phyloP scores from a whole-genome alignment of 53 echinoderm and acorn worm species.

The Temnopleurus reevesii region DNA sequence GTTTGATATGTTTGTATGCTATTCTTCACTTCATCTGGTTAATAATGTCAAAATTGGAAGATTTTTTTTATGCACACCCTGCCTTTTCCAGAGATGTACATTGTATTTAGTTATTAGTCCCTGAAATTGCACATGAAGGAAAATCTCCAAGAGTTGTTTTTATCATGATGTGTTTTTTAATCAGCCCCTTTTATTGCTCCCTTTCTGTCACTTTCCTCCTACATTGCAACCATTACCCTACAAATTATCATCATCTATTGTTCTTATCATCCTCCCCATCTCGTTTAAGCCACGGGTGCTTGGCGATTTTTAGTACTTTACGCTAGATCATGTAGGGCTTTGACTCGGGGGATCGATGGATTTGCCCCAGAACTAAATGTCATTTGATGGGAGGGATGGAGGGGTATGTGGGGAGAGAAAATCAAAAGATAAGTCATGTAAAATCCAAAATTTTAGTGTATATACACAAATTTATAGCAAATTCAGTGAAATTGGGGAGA shows the following conservation, averaged over 20 bases:
- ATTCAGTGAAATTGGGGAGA: not conserved
- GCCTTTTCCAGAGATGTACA: no score
- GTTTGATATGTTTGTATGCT: no score
- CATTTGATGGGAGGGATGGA: conserved; percentile 15
- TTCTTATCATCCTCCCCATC: conserved; percentile 5
- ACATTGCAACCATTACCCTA: conserved; percentile 28
- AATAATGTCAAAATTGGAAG: no score
- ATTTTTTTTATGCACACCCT: no score
- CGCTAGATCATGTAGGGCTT: not conserved
- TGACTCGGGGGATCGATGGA: not conserved
- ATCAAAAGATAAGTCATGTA: not conserved
- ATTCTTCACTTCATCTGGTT: no score
- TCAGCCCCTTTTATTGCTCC: not conserved
- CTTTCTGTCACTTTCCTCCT: not conserved
- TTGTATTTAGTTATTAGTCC: no score
- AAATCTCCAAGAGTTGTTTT: not conserved
- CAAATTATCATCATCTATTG: not conserved
- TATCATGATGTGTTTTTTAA: not conserved
- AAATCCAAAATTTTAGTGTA: no score
- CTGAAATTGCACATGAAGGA: no score
- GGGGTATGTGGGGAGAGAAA: not conserved
- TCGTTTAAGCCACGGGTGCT: not conserved
- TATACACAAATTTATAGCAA: no score
- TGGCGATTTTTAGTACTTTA: conserved; percentile 2
- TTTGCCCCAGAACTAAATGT: conserved; percentile 1